These are phyloP conservation scores for Maccullochella peelii DNA, from an alignment of 2,113 vertebrate species.

Conservation along the genomic window DNA sequence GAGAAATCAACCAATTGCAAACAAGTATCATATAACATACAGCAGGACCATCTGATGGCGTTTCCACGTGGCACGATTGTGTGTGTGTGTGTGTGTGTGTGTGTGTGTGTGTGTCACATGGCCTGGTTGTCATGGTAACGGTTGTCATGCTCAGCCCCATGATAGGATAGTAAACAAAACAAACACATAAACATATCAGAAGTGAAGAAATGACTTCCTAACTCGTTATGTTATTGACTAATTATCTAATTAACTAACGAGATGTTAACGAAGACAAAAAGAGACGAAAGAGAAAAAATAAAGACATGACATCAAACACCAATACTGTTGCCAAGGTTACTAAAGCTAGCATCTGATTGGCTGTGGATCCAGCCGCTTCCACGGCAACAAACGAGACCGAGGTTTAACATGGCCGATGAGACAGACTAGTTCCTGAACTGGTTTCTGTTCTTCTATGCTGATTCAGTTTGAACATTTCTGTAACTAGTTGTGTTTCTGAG, in stretches of 20 bases:
- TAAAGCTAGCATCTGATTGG: background rate
- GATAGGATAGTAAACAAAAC: constrained; percentile 29
- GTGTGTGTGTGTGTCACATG: too few species aligned
- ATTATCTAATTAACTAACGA: constrained; percentile 5
- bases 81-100: too few species aligned
- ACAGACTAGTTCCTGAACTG: constrained; percentile 2
- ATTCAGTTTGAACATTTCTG: background rate
- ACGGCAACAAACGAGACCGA: background rate
- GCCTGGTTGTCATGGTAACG: constrained; percentile 19
- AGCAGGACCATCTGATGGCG: constrained; percentile 38
- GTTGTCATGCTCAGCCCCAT: constrained; percentile 16
- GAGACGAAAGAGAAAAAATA: fast-evolving
- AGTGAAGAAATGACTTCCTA: background rate
- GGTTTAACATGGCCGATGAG: background rate
- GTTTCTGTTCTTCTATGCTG: background rate
- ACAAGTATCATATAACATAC: constrained; percentile 56
- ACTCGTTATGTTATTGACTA: background rate
- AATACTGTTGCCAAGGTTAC: background rate
- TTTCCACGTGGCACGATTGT: constrained; percentile 1
- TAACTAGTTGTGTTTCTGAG: too few species aligned
- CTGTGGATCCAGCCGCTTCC: background rate
- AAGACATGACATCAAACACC: background rate
- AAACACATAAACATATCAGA: constrained; percentile 39
- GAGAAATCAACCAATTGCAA: constrained; percentile 56
- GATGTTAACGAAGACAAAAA: too few species aligned